Base-by-base conservation (phyloP, 2,888 invertebrate genomes). In the Gnatocerus cornutus region DNA sequence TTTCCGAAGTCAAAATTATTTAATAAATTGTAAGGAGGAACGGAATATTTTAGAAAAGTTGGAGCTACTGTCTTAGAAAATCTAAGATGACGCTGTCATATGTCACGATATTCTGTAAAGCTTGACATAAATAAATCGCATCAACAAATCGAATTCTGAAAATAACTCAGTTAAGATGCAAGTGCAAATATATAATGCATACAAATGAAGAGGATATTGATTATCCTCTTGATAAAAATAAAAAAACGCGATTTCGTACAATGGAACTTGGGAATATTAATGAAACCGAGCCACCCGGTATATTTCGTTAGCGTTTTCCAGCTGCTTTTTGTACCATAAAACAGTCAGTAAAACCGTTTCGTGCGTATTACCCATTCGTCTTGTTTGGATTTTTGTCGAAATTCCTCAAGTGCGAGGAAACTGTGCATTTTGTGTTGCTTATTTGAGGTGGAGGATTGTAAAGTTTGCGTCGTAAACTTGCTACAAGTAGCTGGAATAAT, bases 391-490 rank as follows among this genome's bases (percentile, higher is more conserved):
- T 59, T 59, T 59, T 59, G 29, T 55, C 27, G 46, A 59, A 59
- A 33, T 62, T 62, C 21, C 21, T 50, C 37, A 39, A 50, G 50
- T 63, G 52, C 52, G 41, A 46, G 50, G 21, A 48, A 61, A 64
- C 29, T 53, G 45, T 45, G 21, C 43, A 63, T 64, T 62, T 68
- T 45, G 62, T 58, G 63, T 58, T 50, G 68, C 43, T 69, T 69
- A 64, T 69, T 56, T 50, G 46, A 52, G 52, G 14, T 33, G 46
- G 59, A 21, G 41, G 48, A 64, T 62, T 50, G 41, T 48, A 56
- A 70, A 70, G 55, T 70, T 70, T 50, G 30, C 41, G 39, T 69
- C 65, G 59, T 69, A 62, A 70, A 70, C 55, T 70, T 62, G 55
- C 62, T 69, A 62, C 58, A 64, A 69, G 58, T 58, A 56, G 50